Evolutionary conservation across 2,797 vertebrate genomes (phyloP).

Genomic region (Rousettus madagascariensis): DNA sequence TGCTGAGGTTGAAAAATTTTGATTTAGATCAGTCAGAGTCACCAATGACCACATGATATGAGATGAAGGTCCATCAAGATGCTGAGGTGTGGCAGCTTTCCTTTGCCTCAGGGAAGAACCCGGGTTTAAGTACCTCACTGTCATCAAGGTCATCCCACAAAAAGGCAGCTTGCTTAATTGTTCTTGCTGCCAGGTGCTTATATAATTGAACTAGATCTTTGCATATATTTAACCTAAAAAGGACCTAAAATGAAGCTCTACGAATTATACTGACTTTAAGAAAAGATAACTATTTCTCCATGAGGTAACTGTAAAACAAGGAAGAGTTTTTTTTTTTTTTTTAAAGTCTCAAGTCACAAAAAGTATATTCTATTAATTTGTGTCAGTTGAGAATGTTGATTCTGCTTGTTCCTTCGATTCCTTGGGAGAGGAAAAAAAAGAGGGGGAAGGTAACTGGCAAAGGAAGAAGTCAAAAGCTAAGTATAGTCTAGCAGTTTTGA

Average conservation of each 20-base stretch:
- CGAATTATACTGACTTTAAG: neutral
- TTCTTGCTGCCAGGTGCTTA: neutral
- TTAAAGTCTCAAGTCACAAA: neutral
- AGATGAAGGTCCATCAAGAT: neutral
- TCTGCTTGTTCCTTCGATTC: neutral
- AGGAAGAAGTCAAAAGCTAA: conserved; percentile 12
- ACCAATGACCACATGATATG: neutral
- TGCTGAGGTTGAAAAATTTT: neutral
- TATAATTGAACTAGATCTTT: neutral
- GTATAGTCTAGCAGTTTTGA: conserved; percentile 25
- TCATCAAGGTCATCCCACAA: neutral
- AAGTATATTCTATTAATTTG: conserved; percentile 39
- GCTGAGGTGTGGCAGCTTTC: neutral
- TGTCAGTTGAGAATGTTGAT: neutral
- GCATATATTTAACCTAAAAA: neutral
- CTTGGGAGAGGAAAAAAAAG: neutral
- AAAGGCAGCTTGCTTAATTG: neutral
- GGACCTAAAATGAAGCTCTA: neutral
- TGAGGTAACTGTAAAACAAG: neutral
- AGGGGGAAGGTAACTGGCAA: neutral
- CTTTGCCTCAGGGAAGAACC: neutral
- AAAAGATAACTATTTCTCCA: conserved; percentile 3
- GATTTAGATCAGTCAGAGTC: neutral
- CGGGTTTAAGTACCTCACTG: neutral
- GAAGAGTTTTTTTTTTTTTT: neutral